Evolutionary conservation across 2,888 invertebrate species (phyloP).

Genomic region (Coelinius sp.): DNA sequence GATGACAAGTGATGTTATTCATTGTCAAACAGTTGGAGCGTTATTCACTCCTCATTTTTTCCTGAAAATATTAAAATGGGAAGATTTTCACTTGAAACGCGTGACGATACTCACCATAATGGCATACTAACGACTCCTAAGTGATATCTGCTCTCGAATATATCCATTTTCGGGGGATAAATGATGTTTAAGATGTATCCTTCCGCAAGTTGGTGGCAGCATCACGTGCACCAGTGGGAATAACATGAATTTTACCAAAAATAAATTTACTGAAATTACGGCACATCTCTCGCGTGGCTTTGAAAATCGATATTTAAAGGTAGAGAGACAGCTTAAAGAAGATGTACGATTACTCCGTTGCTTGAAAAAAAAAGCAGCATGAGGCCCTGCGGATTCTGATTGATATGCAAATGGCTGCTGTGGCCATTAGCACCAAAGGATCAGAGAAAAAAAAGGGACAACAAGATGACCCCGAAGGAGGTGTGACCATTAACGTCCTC

Average conservation of each 20-base stretch:
- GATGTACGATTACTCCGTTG: background rate
- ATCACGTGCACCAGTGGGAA: constrained; percentile 16
- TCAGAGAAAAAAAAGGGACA: constrained; percentile 48
- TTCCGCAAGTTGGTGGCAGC: constrained; percentile 43
- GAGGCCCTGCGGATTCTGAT: constrained; percentile 48
- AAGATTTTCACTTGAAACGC: constrained; percentile 47
- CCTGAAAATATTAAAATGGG: constrained; percentile 53
- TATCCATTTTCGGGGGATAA: constrained; percentile 39
- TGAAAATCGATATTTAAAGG: background rate
- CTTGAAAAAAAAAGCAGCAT: constrained; percentile 5
- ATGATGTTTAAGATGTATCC: constrained; percentile 45
- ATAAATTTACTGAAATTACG: constrained; percentile 30
- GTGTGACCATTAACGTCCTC: constrained; percentile 58
- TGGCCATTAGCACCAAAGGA: constrained; percentile 56
- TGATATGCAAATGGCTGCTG: constrained; percentile 64
- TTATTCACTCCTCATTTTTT: constrained; percentile 8
- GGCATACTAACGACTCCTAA: constrained; percentile 56
- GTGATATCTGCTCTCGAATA: constrained; percentile 45
- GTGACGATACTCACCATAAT: constrained; percentile 63
- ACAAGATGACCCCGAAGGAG: constrained; percentile 51
- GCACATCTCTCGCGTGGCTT: constrained; percentile 17
- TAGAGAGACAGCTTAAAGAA: constrained; percentile 17
- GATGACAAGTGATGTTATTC: constrained; percentile 19
- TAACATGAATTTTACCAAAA: background rate
- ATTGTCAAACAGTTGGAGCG: constrained; percentile 6